Conservation (phyloP, 2,888 invertebrate species). For the Phasia obesa region DNA sequence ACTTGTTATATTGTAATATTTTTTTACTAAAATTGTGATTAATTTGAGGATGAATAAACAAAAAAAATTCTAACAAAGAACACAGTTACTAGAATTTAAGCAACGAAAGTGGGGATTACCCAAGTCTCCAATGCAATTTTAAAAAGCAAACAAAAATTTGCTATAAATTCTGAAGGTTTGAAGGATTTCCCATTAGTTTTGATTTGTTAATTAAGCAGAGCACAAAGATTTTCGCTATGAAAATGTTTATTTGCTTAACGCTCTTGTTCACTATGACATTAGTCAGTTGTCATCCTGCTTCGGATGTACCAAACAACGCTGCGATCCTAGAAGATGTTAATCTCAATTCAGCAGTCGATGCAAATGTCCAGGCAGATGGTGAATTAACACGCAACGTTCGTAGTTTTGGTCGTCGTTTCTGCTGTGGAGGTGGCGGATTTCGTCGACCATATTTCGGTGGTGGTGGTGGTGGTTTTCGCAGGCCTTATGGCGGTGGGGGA, state of each 20-base stretch:
- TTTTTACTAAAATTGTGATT: not conserved
- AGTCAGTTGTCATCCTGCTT: conserved; percentile 26
- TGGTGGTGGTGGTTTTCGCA: conserved; percentile 17
- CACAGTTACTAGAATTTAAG: not conserved
- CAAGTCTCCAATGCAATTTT: too few relatives aligned
- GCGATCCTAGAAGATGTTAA: conserved; percentile 28
- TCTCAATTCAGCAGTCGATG: not conserved
- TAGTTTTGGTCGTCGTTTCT: conserved; percentile 9
- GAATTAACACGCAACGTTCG: conserved; percentile 23
- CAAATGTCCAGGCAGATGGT: not conserved
- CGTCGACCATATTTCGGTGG: conserved; percentile 17
- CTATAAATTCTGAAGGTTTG: conserved; percentile 36
- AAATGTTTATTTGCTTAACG: conserved; percentile 12
- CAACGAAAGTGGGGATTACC: not conserved
- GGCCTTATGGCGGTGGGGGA: conserved; percentile 19
- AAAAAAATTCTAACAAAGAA: not conserved
- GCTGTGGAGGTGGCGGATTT: conserved; percentile 30
- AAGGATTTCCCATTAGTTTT: conserved; percentile 33
- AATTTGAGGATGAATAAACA: conserved; percentile 10
- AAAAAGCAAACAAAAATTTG: not conserved
- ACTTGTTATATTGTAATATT: not conserved
- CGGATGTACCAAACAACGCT: not conserved
- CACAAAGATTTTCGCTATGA: conserved; percentile 13
- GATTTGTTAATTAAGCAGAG: conserved; percentile 6
- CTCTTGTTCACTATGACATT: conserved; percentile 12